phyloP scores from a whole-genome alignment of 2,113 vertebrate genomes.

The Ameiurus melas region DNA sequence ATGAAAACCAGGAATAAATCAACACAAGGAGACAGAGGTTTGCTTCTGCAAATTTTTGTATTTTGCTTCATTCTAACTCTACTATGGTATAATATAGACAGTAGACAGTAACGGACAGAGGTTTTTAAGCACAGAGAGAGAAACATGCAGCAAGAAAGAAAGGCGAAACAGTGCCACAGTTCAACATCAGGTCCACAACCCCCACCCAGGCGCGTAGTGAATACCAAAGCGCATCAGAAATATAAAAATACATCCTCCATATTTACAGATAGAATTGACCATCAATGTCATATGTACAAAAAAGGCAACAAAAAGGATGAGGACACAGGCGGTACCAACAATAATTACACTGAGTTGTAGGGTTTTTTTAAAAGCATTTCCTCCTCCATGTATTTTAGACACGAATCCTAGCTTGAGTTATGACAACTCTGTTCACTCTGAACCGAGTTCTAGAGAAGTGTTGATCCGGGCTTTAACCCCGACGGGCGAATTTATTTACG shows the following conservation, averaged over 20 bases:
- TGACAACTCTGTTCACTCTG: not conserved
- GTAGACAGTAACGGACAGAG: conserved; percentile 51
- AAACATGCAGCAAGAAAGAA: conserved; percentile 47
- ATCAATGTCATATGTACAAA: conserved; percentile 56
- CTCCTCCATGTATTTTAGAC: not conserved
- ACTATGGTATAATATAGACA: conserved; percentile 50
- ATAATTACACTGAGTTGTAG: conserved; percentile 29
- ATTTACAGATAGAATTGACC: conserved; percentile 56
- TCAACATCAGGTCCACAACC: conserved; percentile 30
- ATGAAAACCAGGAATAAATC: conserved; percentile 8
- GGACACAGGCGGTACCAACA: conserved; percentile 35
- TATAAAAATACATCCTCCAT: conserved; percentile 62
- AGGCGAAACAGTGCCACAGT: conserved; percentile 42
- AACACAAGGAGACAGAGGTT: conserved; percentile 40
- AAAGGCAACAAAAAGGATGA: conserved; percentile 39
- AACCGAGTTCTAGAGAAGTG: not conserved
- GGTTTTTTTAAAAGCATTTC: conserved; percentile 18
- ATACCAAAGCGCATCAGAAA: conserved; percentile 56
- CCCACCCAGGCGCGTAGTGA: conserved; percentile 42
- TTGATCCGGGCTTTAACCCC: not conserved
- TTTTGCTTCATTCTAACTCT: conserved; percentile 62
- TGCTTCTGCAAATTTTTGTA: conserved; percentile 63
- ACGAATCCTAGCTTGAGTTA: not conserved
- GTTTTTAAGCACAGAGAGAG: conserved; percentile 49
- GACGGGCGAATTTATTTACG: not conserved